Base-by-base conservation (phyloP, 2,888 invertebrate species). In the Tiliacea citrago region DNA sequence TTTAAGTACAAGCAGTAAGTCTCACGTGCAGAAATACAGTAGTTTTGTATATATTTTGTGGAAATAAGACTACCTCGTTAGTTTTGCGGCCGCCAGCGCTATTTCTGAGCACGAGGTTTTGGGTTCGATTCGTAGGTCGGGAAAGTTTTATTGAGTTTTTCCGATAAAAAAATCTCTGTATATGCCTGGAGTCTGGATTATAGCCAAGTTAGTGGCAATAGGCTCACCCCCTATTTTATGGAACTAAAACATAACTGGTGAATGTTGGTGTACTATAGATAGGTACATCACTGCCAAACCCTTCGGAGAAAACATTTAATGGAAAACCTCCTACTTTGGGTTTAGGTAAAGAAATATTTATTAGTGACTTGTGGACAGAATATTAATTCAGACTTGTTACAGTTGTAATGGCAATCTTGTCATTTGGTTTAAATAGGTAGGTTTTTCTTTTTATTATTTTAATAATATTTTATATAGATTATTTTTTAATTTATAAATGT, bases 1-100 rank as follows among this genome's bases (percentile, higher is more conserved):
- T 77, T 77, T n/a, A 58, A 58, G 55, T 60, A 81, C n/a, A 29
- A 73, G 65, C n/a, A 47, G 9, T 21, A 21, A 12, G 12, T 18
- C 16, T 73, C 24, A 45, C 13, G 29, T 61, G n/a, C 21, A 53
- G 21, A 18, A 47, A 57, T 35, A 39, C 39, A 49, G 13, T 55
- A 55, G 45, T 62, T 57, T 29, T 29, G 8, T 16, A 16, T 29
- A 57, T 57, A 57, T 55, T 12, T 16, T 29, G 13, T 13, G 12
- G 45, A 8, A 45, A 45, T 45, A 13, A 13, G 45, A 13, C 45
- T 3, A 3, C 13, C 13, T 45, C 13, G 45, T 45, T 45, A 45
- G 45, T 29, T 7, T 29, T 16, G 24, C 7, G 16, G 1, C 24
- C 24, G 55, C 24, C 24, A 53, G n/a, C 3, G 16, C 55, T 57